A percentile compares a stretch with the other conserved stretches of the same genome.
These are phyloP conservation scores for Etia nguti DNA, from an alignment of 2,113 vertebrate species.

Conservation along the genomic window DNA sequence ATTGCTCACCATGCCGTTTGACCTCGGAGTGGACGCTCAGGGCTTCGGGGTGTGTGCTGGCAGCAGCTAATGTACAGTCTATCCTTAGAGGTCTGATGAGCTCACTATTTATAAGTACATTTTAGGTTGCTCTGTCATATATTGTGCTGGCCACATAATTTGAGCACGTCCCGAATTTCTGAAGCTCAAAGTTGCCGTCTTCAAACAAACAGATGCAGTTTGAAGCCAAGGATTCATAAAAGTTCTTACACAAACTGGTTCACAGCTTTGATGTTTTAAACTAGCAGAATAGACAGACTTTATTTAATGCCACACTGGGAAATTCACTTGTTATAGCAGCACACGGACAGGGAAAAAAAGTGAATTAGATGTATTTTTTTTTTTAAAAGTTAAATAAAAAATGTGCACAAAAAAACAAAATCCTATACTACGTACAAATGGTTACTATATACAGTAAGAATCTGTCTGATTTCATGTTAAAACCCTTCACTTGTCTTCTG, in stretches of 20 bases:
- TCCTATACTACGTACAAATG: neutral
- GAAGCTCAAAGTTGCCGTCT: neutral
- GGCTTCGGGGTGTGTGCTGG: neutral
- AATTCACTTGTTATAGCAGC: neutral
- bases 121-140: neutral
- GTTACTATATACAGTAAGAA: neutral
- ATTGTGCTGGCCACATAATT: neutral
- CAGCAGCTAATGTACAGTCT: accelerated
- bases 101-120: neutral
- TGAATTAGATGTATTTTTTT: too few species aligned
- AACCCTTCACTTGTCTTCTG: neutral
- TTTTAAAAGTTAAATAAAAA: neutral
- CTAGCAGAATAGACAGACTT: neutral
- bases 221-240: neutral
- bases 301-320: neutral
- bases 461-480: neutral
- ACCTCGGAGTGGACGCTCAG: neutral
- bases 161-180: neutral
- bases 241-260: neutral
- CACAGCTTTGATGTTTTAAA: neutral
- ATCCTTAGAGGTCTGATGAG: neutral
- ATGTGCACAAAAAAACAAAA: neutral
- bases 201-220: neutral
- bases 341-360: neutral
- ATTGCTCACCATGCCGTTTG: neutral